Evolutionary conservation across 2,113 vertebrate genomes (phyloP), one percentile per base, ranked within the genome.

Genomic region (Hypomesus transpacificus): DNA sequence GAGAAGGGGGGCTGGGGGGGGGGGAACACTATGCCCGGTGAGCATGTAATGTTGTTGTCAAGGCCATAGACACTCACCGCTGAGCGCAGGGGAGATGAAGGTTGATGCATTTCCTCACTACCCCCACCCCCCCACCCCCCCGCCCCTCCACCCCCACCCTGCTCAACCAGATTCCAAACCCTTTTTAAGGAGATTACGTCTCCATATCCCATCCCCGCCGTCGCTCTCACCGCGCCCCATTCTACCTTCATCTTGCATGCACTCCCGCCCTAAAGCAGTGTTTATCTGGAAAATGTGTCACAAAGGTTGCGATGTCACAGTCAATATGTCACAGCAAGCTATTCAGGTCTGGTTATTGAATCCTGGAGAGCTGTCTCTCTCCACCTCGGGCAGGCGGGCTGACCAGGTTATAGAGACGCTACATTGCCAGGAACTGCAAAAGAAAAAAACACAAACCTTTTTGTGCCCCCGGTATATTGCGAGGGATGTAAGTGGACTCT

Each of bases 1-100:
- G 65, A 7, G 4, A 34, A 34, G 18, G 34, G 17, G n/a, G 34
- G 18, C n/a, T 14, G 46, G 13, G 34, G 75, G 59, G 69, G 63
- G 70, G 74, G 68, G 71, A 46, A 71, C 50, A 59, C 66, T 66
- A 77, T 56, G 64, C 73, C 74, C 76, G 71, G 77, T 71, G 75
- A 83, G 76, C 76, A 74, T 84, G 86, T 82, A 84, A 84, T 80
- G 81, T 78, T 85, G 82, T 84, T 81, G 85, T 88, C 81, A 80
- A 75, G 79, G 82, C 82, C 78, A 78, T 78, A 76, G 78, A 87
- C 83, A 80, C 82, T n/a, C 79, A 80, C 69, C 59, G 58, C 83
- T 73, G 74, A 63, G 76, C 68, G 61, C 66, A 67, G 64, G 68
- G 74, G 81, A 74, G 64, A 87, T 82, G 79, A 82, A 86, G 79